Evolutionary conservation across 2,113 vertebrate genomes (phyloP).

Genomic region (Pygoscelis adeliae): DNA sequence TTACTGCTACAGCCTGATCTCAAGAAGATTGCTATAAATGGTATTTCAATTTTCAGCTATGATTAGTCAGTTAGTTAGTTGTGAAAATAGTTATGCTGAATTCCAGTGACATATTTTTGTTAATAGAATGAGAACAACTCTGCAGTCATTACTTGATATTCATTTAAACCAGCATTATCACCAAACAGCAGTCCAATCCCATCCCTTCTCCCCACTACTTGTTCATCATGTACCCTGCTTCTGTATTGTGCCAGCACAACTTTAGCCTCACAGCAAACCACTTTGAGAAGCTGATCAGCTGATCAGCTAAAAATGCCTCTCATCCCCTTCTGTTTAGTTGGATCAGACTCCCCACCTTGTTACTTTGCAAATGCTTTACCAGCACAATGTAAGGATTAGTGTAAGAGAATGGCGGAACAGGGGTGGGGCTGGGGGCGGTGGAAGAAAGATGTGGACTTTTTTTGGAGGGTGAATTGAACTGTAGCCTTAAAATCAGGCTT

Average conservation of each 20-base stretch:
- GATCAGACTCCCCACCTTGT: background rate
- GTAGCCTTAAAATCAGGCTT: background rate
- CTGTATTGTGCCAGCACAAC: background rate
- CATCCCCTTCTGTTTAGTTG: background rate
- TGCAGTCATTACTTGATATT: background rate
- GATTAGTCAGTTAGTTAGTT: background rate
- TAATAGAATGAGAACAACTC: background rate
- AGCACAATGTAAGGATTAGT: background rate
- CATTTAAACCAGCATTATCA: background rate
- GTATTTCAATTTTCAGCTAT: background rate
- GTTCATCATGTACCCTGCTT: background rate
- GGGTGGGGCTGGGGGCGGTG: fast-evolving
- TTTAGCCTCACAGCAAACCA: background rate
- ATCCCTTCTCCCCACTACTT: background rate
- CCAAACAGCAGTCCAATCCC: background rate
- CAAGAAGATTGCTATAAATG: background rate
- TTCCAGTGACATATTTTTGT: background rate
- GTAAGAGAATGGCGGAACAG: background rate
- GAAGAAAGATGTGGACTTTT: background rate
- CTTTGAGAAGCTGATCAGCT: background rate
- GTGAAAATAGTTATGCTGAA: background rate
- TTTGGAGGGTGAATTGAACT: background rate
- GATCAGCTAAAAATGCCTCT: background rate
- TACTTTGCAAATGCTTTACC: background rate
- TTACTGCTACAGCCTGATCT: background rate